Conservation (phyloP, 2,888 invertebrate genomes). For the Yponomeuta sedellus region DNA sequence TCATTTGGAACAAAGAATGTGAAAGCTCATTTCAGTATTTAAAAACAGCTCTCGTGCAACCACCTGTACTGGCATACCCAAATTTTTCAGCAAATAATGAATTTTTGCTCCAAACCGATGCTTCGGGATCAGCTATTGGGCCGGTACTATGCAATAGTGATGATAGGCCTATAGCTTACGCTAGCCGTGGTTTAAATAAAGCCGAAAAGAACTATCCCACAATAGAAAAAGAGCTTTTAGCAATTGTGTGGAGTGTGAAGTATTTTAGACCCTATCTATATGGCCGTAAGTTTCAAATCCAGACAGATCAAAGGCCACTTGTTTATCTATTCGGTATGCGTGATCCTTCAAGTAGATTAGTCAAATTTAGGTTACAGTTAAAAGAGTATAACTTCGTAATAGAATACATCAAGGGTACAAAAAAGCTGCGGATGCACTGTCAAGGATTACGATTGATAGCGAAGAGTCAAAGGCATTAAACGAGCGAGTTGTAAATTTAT, state of each 20-base stretch:
- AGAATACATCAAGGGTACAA: constrained; percentile 1
- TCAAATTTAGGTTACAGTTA: background rate
- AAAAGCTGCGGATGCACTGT: background rate
- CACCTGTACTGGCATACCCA: constrained; percentile 10
- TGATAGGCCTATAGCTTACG: constrained; percentile 11
- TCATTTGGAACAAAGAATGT: background rate
- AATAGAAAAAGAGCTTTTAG: constrained; percentile 13
- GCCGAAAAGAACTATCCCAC: constrained; percentile 14
- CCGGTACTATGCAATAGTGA: constrained; percentile 10
- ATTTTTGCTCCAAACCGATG: constrained; percentile 12
- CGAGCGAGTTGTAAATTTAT: constrained; percentile 10
- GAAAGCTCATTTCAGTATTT: constrained; percentile 3
- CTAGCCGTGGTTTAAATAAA: constrained; percentile 13
- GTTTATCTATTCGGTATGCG: constrained; percentile 9
- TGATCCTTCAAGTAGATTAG: constrained; percentile 11
- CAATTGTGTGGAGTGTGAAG: constrained; percentile 6
- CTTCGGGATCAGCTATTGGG: constrained; percentile 8
- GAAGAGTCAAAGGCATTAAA: background rate
- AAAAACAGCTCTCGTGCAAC: background rate
- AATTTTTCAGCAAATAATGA: background rate
- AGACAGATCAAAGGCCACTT: constrained; percentile 9
- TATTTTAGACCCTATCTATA: constrained; percentile 13
- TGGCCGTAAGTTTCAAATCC: constrained; percentile 9
- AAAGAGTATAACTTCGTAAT: constrained; percentile 7
- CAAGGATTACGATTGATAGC: background rate